Conservation (phyloP, 1,140 invertebrate genomes). For the Heterodera schachtii region DNA sequence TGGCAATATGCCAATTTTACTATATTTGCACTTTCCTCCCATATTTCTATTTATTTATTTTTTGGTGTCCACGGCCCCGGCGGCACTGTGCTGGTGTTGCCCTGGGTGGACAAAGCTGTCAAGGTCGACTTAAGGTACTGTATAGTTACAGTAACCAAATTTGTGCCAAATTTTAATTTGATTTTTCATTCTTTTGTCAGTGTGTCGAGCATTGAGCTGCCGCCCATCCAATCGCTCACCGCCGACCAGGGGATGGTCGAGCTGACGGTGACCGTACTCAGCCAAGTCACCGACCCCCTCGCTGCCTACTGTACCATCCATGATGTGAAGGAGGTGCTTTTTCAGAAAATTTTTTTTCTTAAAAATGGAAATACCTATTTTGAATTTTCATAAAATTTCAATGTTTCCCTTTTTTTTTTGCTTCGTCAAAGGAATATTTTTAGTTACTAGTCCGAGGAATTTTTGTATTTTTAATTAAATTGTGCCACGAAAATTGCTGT, state of each 20-base stretch:
- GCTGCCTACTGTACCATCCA: conserved; percentile 39
- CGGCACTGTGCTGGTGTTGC: conserved; percentile 47
- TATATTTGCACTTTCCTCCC: too few relatives aligned
- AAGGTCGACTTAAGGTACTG: conserved; percentile 41
- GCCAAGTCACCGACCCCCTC: conserved; percentile 44
- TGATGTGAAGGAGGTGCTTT: conserved; percentile 37
- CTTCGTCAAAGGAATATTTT: too few relatives aligned
- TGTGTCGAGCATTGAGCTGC: conserved; percentile 40
- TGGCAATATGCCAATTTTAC: too few relatives aligned
- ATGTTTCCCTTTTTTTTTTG: too few relatives aligned
- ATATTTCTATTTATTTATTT: neutral
- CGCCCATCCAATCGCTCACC: conserved; percentile 47
- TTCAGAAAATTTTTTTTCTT: too few relatives aligned
- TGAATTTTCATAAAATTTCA: too few relatives aligned
- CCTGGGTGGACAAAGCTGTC: conserved; percentile 47
- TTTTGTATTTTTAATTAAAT: too few relatives aligned
- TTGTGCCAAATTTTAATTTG: too few relatives aligned
- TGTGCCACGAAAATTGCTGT: too few relatives aligned
- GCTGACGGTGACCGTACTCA: conserved; percentile 45
- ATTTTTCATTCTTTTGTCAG: too few relatives aligned
- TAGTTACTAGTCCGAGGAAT: neutral
- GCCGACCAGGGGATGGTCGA: conserved; percentile 47
- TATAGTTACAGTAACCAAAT: too few relatives aligned
- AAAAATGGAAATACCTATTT: too few relatives aligned
- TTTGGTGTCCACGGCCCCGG: conserved; percentile 41